Evolutionary conservation across 1,140 invertebrate species (phyloP).

Genomic region (Ylistrum balloti): DNA sequence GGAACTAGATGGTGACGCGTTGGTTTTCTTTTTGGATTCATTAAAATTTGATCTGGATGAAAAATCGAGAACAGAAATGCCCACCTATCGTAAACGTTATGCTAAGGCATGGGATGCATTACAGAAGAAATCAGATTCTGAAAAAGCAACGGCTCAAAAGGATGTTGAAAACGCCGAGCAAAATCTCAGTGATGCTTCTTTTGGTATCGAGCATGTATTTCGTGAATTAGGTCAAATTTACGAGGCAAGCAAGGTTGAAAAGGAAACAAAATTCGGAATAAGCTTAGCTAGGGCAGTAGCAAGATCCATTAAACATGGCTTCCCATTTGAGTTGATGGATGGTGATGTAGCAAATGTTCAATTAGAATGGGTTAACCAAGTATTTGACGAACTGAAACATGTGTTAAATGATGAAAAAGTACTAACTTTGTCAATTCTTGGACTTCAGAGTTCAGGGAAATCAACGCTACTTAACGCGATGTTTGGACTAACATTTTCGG

Average conservation of each 20-base stretch:
- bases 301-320: neutral
- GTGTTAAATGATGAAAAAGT: neutral
- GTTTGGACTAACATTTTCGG: slow-evolving; percentile 54
- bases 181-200: slow-evolving; percentile 41
- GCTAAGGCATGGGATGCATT: neutral
- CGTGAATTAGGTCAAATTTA: slow-evolving; percentile 57
- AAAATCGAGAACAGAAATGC: neutral
- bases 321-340: slow-evolving; percentile 56
- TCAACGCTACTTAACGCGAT: slow-evolving; percentile 55
- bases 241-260: neutral
- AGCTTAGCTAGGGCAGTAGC: slow-evolving; percentile 20
- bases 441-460: slow-evolving; percentile 58
- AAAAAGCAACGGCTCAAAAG: neutral
- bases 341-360: slow-evolving; percentile 55
- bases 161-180: neutral
- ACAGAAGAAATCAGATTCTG: neutral
- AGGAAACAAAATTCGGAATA: neutral
- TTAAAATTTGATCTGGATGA: slow-evolving; percentile 24
- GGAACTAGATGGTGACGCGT: neutral
- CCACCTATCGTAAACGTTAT: neutral
- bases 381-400: slow-evolving; percentile 32
- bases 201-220: slow-evolving; percentile 55
- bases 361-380: slow-evolving; percentile 43
- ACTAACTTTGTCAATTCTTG: slow-evolving; percentile 45
- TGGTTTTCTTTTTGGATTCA: slow-evolving; percentile 9